Conservation (phyloP, 2,797 vertebrate genomes). For the Halcyon leucocephala region DNA sequence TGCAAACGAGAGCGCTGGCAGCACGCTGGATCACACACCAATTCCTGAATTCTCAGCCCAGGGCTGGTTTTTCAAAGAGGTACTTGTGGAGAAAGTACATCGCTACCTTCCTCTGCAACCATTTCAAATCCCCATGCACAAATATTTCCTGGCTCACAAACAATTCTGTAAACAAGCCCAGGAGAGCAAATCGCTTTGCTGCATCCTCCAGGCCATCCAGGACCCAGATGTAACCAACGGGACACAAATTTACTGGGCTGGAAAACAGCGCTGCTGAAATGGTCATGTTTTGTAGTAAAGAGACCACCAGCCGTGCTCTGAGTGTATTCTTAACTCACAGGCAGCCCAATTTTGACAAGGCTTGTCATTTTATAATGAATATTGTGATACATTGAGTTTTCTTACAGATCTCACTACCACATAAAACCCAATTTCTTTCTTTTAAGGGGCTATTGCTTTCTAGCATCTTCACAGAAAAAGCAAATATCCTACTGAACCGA, state of each 20-base stretch:
- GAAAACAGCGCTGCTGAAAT: background rate
- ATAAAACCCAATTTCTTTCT: background rate
- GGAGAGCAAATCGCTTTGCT: accelerated
- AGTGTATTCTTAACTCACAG: background rate
- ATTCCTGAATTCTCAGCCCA: background rate
- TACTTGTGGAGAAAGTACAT: background rate
- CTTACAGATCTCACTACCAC: background rate
- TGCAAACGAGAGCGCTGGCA: background rate
- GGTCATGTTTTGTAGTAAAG: background rate
- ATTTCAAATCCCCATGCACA: background rate
- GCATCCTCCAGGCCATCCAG: accelerated
- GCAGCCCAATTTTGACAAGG: background rate
- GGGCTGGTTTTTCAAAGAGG: background rate
- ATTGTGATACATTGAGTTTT: background rate
- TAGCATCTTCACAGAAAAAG: background rate
- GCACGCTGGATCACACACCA: accelerated
- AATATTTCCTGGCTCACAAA: background rate
- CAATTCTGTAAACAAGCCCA: background rate
- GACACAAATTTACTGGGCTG: background rate
- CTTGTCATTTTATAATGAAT: background rate
- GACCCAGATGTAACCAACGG: background rate
- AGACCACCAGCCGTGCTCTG: background rate
- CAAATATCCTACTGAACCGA: background rate
- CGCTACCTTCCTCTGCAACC: background rate
- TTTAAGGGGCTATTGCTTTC: background rate